phyloP scores from a whole-genome alignment of 1,140 invertebrate genomes.

The Diprion similis region DNA sequence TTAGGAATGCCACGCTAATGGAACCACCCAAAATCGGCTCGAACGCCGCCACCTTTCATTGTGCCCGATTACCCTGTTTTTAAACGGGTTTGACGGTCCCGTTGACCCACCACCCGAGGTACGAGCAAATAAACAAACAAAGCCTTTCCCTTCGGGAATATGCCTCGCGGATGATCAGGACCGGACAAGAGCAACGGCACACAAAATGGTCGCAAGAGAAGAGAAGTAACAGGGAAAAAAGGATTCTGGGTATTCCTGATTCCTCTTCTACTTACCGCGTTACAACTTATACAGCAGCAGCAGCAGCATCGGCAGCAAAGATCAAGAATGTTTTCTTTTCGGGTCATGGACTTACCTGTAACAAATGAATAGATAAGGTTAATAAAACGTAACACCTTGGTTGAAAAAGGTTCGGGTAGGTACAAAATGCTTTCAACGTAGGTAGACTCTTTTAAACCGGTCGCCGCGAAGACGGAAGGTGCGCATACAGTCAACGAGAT shows the following conservation, averaged over 20 bases:
- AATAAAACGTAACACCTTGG: too few relatives aligned
- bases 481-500: too few relatives aligned
- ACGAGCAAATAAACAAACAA: neutral
- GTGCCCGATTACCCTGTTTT: neutral
- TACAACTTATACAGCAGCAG: too few relatives aligned
- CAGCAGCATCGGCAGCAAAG: too few relatives aligned
- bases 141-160: neutral
- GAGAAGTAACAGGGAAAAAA: too few relatives aligned
- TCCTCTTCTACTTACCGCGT: too few relatives aligned
- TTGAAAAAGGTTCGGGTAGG: neutral
- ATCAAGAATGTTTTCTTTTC: neutral
- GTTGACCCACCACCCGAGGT: neutral
- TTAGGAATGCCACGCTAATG: slow-evolving; percentile 48
- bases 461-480: neutral
- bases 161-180: neutral
- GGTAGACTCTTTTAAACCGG: neutral
- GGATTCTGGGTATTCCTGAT: too few relatives aligned
- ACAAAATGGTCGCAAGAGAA: too few relatives aligned
- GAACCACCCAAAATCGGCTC: slow-evolving; percentile 26
- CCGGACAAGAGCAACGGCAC: too few relatives aligned
- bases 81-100: neutral
- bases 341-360: neutral
- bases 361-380: neutral
- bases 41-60: neutral
- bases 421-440: neutral